Evolutionary conservation across 2,113 vertebrate species (phyloP), one percentile per base, ranked within the genome.

Genomic region (Carassius auratus): DNA sequence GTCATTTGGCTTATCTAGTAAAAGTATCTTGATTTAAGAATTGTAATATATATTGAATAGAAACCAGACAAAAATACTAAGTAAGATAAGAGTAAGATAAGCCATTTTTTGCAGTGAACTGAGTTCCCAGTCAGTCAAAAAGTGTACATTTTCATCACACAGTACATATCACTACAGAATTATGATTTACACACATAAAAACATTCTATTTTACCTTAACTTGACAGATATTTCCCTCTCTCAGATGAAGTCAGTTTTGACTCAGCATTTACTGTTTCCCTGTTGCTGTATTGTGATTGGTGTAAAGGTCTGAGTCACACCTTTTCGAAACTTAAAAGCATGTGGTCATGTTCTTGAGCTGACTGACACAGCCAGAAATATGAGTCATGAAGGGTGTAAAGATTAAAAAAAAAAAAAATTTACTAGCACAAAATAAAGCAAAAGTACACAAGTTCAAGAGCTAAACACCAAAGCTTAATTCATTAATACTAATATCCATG

Each of bases 261-360:
- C 87, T 85, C 91, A 82, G 87, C 76, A 87, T 91, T 95, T 95
- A 94, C 93, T 94, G 90, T 92, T 92, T 89, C 89, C 86, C 69
- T 81, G 42, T 59, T 84, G 83, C 83, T 26, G 76, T 55, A 52
- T 88, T 50, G 85, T 89, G 68, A 94, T 94, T 94, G 93, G 93
- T 81, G 77, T 75, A 71, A 84, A 66, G 68, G 23, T 23, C 74
- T 81, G 50, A 86, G 88, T 68, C 30, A 89, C 89, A 8, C 92
- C 93, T 87, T 80, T 81, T 59, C 8, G 33, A 33, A 30, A 87
- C 92, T 95, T 95, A 95, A 95, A 95, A 94, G 88, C 87, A 87
- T 89, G 94, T 73, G 87, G 81, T 89, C 87, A 77, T 82, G 66
- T 83, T 80, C 48, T 74, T 38, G 66, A 50, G 38, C 57, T 68